Percentiles rank a stretch among this genome's conserved stretches.
Evolutionary conservation across 2,113 vertebrate species (phyloP).

Genomic region (Arothron firmamentum): DNA sequence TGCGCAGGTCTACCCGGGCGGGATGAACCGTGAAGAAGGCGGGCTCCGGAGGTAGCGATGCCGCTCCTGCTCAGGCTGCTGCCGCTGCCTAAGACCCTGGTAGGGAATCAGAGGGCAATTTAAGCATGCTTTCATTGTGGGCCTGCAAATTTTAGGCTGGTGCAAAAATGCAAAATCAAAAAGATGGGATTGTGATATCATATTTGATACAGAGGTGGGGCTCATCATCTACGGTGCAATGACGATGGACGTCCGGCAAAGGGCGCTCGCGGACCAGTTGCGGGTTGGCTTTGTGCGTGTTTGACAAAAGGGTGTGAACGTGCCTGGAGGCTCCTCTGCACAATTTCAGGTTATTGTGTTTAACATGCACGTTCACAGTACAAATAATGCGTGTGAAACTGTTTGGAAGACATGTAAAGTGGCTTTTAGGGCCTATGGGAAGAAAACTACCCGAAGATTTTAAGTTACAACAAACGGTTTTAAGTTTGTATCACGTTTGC

Average conservation of each 20-base stretch:
- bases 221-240: slow-evolving; percentile 7
- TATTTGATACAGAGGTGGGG: background rate
- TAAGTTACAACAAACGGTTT: no score
- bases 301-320: slow-evolving; percentile 49
- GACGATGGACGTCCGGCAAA: slow-evolving; percentile 31
- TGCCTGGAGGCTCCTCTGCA: background rate
- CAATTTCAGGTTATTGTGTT: no score
- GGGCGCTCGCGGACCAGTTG: slow-evolving; percentile 14
- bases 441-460: no score
- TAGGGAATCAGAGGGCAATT: no score
- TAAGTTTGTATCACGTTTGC: no score
- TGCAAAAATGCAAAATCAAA: background rate
- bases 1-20: slow-evolving; percentile 12
- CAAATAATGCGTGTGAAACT: background rate
- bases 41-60: slow-evolving; percentile 7
- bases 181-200: slow-evolving; percentile 1
- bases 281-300: slow-evolving; percentile 7
- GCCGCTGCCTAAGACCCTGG: background rate
- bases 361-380: background rate
- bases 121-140: background rate
- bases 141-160: background rate
- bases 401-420: background rate
- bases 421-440: no score
- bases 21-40: background rate
- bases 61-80: background rate